These are phyloP conservation scores for Diploscapter pachys DNA, from an alignment of 1,140 invertebrate species.

Conservation along the genomic window DNA sequence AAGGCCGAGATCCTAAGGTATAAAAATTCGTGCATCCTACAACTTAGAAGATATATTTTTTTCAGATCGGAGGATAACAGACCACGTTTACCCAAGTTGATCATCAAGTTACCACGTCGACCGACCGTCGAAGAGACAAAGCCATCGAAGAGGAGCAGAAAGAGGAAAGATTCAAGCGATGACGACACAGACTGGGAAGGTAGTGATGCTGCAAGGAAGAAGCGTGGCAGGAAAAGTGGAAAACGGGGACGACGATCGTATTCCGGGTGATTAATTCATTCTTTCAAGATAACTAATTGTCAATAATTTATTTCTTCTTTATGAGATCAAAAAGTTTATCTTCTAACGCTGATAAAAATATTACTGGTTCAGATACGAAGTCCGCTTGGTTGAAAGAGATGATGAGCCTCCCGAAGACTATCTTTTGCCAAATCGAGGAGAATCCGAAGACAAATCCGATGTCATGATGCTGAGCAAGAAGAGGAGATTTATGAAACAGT, in stretches of 20 bases:
- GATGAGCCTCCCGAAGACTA: not conserved
- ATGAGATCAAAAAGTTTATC: too few relatives aligned
- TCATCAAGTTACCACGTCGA: slow-evolving; percentile 24
- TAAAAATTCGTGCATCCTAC: not conserved
- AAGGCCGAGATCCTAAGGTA: not conserved
- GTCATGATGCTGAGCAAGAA: slow-evolving; percentile 14
- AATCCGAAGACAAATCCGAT: slow-evolving; percentile 19
- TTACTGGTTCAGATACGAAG: slow-evolving; percentile 4
- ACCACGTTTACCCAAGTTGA: slow-evolving; percentile 33
- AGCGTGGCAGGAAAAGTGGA: slow-evolving; percentile 3
- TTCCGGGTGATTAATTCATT: not conserved
- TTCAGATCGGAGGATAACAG: not conserved
- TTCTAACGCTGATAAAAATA: not conserved
- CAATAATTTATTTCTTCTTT: too few relatives aligned
- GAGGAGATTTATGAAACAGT: slow-evolving; percentile 30
- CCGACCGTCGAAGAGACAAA: slow-evolving; percentile 10
- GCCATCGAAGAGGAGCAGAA: slow-evolving; percentile 33
- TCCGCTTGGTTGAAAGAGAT: not conserved
- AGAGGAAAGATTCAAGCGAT: slow-evolving; percentile 16
- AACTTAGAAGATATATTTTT: not conserved
- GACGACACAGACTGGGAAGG: slow-evolving; percentile 33
- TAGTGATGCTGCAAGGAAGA: slow-evolving; percentile 11
- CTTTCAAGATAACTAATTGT: too few relatives aligned
- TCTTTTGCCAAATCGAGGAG: slow-evolving; percentile 4
- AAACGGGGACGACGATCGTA: not conserved